Conservation (phyloP, 2,797 vertebrate genomes). For the Antrozous pallidus region DNA sequence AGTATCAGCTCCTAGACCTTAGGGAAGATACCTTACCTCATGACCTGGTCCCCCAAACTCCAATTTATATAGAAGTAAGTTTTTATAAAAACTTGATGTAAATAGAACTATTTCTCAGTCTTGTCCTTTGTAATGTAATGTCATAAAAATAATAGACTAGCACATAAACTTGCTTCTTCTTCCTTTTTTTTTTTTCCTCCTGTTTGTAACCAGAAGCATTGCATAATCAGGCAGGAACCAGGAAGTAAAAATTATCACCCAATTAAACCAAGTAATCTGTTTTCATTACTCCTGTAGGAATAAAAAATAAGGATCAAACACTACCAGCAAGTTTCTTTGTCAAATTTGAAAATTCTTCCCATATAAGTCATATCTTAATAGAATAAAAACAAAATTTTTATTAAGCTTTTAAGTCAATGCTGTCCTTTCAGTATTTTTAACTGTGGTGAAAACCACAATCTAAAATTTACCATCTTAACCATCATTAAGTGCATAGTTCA, state of each 20-base stretch:
- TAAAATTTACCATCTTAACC: not conserved
- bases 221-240: conserved; percentile 51
- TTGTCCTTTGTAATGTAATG: not conserved
- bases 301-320: conserved; percentile 40
- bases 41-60: not conserved
- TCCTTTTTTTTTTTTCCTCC: not conserved
- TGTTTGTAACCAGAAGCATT: conserved; percentile 49
- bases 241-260: conserved; percentile 66
- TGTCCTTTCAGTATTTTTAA: not conserved
- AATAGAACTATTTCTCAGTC: conserved; percentile 6
- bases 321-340: conserved; percentile 36
- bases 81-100: conserved; percentile 3
- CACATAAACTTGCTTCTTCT: not conserved
- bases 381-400: conserved; percentile 29
- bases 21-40: not conserved
- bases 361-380: conserved; percentile 24
- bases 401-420: not conserved
- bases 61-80: conserved; percentile 42
- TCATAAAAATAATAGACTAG: conserved; percentile 12
- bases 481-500: not conserved
- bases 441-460: not conserved
- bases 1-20: not conserved
- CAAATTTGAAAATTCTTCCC: conserved; percentile 54
- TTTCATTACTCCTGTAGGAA: conserved; percentile 47
- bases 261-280: conserved; percentile 61